Percentiles rank a stretch among this genome's conserved stretches.
Evolutionary conservation across 1,140 invertebrate genomes (phyloP).

Genomic region (Eupeodes corollae): DNA sequence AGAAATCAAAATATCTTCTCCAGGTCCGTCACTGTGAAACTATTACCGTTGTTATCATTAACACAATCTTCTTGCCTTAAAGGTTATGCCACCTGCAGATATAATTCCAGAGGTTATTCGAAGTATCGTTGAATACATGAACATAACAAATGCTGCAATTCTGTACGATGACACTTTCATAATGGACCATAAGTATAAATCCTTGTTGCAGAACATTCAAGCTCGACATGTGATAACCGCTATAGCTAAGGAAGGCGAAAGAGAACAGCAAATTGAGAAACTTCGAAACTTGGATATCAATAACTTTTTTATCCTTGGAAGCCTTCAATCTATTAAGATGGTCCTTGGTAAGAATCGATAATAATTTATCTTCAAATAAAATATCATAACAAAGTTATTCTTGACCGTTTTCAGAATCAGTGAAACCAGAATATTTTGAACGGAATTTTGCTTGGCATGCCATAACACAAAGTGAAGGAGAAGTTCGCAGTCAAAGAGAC

Average conservation of each 20-base stretch:
- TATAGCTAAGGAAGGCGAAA: constrained; percentile 45
- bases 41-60: not conserved
- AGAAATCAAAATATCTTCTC: constrained; percentile 58
- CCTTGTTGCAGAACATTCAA: constrained; percentile 73
- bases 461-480: constrained; percentile 54
- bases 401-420: constrained; percentile 19
- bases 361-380: not conserved
- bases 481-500: constrained; percentile 52
- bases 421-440: constrained; percentile 34
- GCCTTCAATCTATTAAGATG: constrained; percentile 53
- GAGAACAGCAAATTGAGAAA: constrained; percentile 51
- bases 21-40: constrained; percentile 29
- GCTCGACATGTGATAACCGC: constrained; percentile 71
- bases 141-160: constrained; percentile 82
- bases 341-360: constrained; percentile 41
- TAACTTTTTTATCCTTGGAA: constrained; percentile 74
- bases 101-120: constrained; percentile 69
- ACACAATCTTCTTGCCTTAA: not conserved
- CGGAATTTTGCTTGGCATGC: constrained; percentile 53
- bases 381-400: not conserved
- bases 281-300: constrained; percentile 72
- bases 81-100: constrained; percentile 68
- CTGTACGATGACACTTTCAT: constrained; percentile 78
- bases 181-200: constrained; percentile 88
- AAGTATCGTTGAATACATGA: constrained; percentile 65